A percentile compares a stretch with the other conserved stretches of the same genome.
Conservation (phyloP, 2,888 invertebrate species). For the Dryocosmus kuriphilus region DNA sequence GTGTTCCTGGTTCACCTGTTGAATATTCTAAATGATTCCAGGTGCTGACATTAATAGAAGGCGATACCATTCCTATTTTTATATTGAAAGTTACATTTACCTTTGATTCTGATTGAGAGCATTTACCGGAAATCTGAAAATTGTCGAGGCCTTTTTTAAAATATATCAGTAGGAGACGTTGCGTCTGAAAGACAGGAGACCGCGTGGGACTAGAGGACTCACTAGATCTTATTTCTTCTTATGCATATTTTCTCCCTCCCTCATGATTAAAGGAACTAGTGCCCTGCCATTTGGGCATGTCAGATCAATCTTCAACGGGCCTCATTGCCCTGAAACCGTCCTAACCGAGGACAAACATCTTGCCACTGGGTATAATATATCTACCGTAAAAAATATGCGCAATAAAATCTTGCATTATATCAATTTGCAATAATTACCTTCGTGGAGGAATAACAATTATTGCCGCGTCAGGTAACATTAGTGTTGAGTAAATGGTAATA, state of each 20-base stretch:
- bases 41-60: background rate
- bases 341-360: conserved; percentile 1
- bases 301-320: conserved; percentile 18
- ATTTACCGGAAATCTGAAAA: background rate
- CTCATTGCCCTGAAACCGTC: conserved; percentile 3
- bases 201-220: conserved; percentile 16
- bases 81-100: background rate
- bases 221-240: conserved; percentile 17
- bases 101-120: too few relatives aligned
- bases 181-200: background rate
- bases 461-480: conserved; percentile 35
- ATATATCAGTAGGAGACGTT: background rate
- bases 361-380: conserved; percentile 17
- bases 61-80: background rate
- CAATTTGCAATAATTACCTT: conserved; percentile 34
- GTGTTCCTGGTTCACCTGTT: background rate
- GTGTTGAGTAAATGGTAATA: conserved; percentile 38
- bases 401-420: conserved; percentile 36
- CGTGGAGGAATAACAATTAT: conserved; percentile 34
- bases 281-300: conserved; percentile 14
- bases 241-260: conserved; percentile 15
- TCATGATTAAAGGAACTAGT: conserved; percentile 26
- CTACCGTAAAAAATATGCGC: conserved; percentile 2
- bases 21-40: background rate
- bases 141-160: background rate